Evolutionary conservation across 2,113 vertebrate genomes (phyloP).

Genomic region (Murina feae): DNA sequence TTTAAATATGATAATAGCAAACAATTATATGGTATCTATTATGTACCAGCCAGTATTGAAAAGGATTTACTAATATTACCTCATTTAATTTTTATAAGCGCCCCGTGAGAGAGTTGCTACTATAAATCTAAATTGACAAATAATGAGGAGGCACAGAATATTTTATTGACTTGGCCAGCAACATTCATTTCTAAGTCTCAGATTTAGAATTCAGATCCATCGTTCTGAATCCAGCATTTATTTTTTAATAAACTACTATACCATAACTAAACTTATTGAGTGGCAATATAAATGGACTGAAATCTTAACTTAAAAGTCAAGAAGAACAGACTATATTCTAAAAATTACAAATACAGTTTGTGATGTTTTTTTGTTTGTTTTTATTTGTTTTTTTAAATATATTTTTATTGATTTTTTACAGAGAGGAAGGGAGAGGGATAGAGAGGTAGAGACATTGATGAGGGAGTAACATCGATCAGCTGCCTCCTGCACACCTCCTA

Average conservation of each 20-base stretch:
- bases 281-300: background rate
- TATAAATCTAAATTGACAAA: background rate
- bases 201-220: background rate
- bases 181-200: background rate
- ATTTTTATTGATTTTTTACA: no score
- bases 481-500: no score
- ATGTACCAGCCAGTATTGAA: background rate
- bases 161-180: background rate
- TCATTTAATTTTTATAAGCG: background rate
- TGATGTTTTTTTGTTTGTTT: no score
- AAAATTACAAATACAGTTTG: background rate
- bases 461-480: no score
- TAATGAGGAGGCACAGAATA: background rate
- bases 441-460: no score
- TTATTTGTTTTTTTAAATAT: no score
- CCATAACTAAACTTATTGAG: background rate
- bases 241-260: background rate
- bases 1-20: background rate
- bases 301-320: background rate
- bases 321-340: background rate
- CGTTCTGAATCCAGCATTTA: background rate
- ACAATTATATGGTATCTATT: background rate
- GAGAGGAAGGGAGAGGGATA: no score
- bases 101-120: background rate
- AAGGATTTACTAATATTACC: background rate